Evolutionary conservation across 2,888 invertebrate genomes (phyloP).

Genomic region (Standfussiana lucernea): DNA sequence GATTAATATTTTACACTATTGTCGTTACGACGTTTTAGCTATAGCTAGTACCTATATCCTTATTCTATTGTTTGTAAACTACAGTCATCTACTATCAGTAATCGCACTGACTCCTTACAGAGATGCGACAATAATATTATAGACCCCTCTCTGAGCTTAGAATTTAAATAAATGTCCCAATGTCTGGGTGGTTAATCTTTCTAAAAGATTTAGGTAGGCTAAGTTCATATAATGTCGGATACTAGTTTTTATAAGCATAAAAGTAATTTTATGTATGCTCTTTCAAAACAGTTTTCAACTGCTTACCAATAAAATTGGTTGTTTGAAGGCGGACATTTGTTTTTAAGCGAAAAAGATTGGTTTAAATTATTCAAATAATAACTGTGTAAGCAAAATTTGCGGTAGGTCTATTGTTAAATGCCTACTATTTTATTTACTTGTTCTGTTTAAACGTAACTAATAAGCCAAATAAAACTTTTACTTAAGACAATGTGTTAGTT

Average conservation of each 20-base stretch:
- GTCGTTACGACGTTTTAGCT: background rate
- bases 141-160: slow-evolving; percentile 32
- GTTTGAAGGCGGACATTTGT: background rate
- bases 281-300: background rate
- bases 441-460: background rate
- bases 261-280: background rate
- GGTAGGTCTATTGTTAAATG: background rate
- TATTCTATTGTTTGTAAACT: slow-evolving; percentile 6
- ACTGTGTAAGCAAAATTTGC: background rate
- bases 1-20: background rate
- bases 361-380: background rate
- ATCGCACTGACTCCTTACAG: background rate
- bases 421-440: background rate
- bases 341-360: background rate
- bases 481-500: slow-evolving; percentile 18
- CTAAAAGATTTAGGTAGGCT: slow-evolving; percentile 39
- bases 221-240: slow-evolving; percentile 12
- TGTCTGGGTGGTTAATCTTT: slow-evolving; percentile 33
- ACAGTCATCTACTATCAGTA: background rate
- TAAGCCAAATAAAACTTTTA: slow-evolving; percentile 31
- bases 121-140: slow-evolving; percentile 10
- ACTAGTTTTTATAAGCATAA: slow-evolving; percentile 25
- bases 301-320: background rate
- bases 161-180: slow-evolving; percentile 6
- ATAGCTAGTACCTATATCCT: background rate